Conservation (phyloP, 1,140 invertebrate genomes). For the Pomacea maculata region DNA sequence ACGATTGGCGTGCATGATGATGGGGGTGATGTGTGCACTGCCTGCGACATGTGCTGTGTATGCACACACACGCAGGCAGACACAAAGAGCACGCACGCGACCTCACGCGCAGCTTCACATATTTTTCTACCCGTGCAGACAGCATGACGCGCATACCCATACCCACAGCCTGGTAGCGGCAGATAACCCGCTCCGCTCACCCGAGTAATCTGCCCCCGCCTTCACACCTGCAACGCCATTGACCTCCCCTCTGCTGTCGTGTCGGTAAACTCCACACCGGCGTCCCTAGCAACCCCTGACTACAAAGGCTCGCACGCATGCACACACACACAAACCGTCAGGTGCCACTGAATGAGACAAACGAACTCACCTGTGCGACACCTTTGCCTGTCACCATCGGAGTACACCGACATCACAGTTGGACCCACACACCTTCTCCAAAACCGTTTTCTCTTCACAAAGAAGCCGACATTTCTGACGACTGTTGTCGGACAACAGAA, state of each 20-base stretch:
- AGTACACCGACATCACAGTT: neutral
- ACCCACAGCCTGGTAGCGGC: neutral
- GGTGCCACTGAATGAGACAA: neutral
- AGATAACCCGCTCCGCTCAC: neutral
- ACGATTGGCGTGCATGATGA: too few species aligned
- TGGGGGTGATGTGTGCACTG: too few species aligned
- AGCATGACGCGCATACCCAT: neutral
- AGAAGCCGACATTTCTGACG: too few species aligned
- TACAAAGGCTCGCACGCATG: constrained; percentile 6
- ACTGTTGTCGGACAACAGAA: neutral
- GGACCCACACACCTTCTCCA: too few species aligned
- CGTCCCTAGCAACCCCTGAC: constrained; percentile 20
- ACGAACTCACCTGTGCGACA: too few species aligned
- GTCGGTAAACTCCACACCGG: neutral
- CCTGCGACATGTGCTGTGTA: too few species aligned
- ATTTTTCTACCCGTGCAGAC: neutral
- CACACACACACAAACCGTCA: neutral
- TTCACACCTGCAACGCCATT: neutral
- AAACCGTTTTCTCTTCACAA: too few species aligned
- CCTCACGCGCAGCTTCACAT: constrained; percentile 80
- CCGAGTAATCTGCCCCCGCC: neutral
- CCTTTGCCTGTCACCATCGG: neutral
- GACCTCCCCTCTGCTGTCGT: constrained; percentile 15
- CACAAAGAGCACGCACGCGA: constrained; percentile 70
- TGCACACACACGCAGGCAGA: neutral